These are phyloP conservation scores for Lophius piscatorius DNA, from an alignment of 2,113 vertebrate species.

Conservation along the genomic window DNA sequence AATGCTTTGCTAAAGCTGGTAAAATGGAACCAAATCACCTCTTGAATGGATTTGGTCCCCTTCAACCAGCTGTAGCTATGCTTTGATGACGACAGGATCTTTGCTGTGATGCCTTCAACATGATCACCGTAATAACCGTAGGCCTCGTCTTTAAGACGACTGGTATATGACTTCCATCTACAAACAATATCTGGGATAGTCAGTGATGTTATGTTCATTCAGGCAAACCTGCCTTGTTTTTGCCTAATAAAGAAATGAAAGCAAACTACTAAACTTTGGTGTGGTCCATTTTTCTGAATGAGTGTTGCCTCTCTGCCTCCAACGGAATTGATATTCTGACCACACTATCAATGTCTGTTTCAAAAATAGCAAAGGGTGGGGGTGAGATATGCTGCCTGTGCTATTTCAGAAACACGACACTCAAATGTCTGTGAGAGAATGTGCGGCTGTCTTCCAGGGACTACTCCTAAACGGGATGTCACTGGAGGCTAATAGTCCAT, in stretches of 20 bases:
- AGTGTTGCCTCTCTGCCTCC: conserved; percentile 41
- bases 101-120: conserved; percentile 35
- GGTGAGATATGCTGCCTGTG: conserved; percentile 31
- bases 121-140: conserved; percentile 32
- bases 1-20: conserved; percentile 99
- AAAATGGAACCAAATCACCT: conserved; percentile 99
- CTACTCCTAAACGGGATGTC: conserved; percentile 53
- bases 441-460: conserved; percentile 53
- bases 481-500: conserved; percentile 58
- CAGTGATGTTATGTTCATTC: conserved; percentile 49
- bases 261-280: conserved; percentile 43
- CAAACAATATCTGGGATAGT: conserved; percentile 29
- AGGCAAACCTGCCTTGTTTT: conserved; percentile 41
- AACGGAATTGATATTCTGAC: conserved; percentile 61
- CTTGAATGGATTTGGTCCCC: conserved; percentile 99
- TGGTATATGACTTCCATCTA: conserved; percentile 24
- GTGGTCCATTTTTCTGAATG: conserved; percentile 65
- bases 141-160: conserved; percentile 21
- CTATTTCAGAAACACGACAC: conserved; percentile 60
- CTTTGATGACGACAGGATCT: conserved; percentile 89
- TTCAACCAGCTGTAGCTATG: conserved; percentile 99
- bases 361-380: conserved; percentile 65
- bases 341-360: conserved; percentile 52
- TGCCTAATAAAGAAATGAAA: conserved; percentile 63
- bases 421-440: conserved; percentile 61